phyloP scores from a whole-genome alignment of 2,888 invertebrate genomes.

The Nebria brevicollis region DNA sequence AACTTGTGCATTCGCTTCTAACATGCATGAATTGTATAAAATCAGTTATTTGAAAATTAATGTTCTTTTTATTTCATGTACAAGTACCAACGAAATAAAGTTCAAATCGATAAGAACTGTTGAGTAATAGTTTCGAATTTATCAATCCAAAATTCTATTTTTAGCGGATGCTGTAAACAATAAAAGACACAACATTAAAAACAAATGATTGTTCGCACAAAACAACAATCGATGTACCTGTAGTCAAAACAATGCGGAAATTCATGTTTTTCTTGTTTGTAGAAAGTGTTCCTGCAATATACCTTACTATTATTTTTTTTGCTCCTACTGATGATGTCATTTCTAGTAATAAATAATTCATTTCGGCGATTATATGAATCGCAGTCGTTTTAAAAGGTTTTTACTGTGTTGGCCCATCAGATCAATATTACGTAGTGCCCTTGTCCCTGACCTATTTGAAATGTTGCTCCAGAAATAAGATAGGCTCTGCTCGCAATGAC shows the following conservation, averaged over 20 bases:
- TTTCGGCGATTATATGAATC: background rate
- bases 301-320: no score
- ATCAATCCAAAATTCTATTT: conserved; percentile 1
- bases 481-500: background rate
- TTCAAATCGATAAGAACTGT: background rate
- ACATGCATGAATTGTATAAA: background rate
- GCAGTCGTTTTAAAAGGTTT: background rate
- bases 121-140: background rate
- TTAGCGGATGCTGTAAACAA: background rate
- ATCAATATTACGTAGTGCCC: conserved; percentile 40
- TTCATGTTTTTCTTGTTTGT: background rate
- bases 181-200: background rate
- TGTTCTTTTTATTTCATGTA: background rate
- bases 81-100: background rate
- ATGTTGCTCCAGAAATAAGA: background rate
- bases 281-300: no score
- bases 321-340: no score
- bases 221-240: background rate
- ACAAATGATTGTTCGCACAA: no score
- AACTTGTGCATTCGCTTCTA: background rate
- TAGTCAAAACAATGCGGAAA: background rate
- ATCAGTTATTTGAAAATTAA: background rate
- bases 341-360: no score
- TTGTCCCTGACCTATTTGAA: conserved; percentile 42
- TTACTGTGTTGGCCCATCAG: background rate